Base-by-base conservation (phyloP, 2,797 vertebrate genomes). In the Spinus olivaceus region DNA sequence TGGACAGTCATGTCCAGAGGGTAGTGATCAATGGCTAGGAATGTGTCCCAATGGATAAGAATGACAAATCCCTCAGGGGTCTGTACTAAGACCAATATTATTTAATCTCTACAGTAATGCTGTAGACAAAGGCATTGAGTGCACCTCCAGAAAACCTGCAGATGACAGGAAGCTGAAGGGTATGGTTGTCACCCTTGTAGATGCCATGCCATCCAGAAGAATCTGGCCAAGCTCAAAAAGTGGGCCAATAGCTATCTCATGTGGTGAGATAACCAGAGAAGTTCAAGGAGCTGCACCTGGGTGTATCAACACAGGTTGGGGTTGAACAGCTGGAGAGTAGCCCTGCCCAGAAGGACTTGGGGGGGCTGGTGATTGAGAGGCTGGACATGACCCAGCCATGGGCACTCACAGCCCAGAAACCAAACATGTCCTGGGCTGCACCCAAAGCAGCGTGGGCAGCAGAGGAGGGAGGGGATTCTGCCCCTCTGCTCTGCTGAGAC, bases 1-100 rank as follows among this genome's bases (percentile, higher is more conserved):
- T 33, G n/a, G 14, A n/a, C 0, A 3, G n/a, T 50, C 11, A 25
- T 1, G 1, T 25, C 16, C 16, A 56, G 63, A 61, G 13, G 13
- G 5, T 42, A 25, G 10, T 21, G 27, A 24, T 56, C 49, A 63
- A 24, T 42, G 23, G 11, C 16, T 56, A 32, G 37, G 23, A 32
- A 41, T 41, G 17, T 41, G 37, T 30, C 20, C 16, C 35, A 20
- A 2, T 6, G 16, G 35, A 56, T 8, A 33, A 42, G 19, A n/a
- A 6, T 6, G 16, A 54, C 49, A 41, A 74, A 41, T n/a, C 6
- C 22, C 3, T 41, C 33, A 41, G 12, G 33, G 21, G 14, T 20
- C 42, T 61, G 13, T 42, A 14, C 3, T 21, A 35, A 69, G 27
- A 24, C 5, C 8, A n/a, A 8, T 49, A 32, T 37, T 28, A 11